phyloP scores from a whole-genome alignment of 2,888 invertebrate species.

The Lasioglossum oenotherae region DNA sequence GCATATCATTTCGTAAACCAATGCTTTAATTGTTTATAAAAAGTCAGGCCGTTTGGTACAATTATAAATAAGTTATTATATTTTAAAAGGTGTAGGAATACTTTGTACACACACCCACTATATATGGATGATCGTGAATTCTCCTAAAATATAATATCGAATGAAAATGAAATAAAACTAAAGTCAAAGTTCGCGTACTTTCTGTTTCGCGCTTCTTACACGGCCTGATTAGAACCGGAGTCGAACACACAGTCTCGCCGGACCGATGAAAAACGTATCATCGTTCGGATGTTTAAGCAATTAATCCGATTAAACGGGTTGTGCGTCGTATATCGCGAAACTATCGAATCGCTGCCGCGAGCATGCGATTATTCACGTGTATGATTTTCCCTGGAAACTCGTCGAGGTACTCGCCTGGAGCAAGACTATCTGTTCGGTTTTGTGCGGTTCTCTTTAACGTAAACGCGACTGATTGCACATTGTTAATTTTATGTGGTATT shows the following conservation, averaged over 20 bases:
- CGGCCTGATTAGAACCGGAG: background rate
- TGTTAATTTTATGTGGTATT: background rate
- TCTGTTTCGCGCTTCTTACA: background rate
- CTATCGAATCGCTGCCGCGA: background rate
- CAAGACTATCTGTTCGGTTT: background rate
- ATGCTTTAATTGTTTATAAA: no score
- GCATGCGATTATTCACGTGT: background rate
- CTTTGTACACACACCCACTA: no score
- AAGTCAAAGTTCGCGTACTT: background rate
- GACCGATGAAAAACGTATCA: background rate
- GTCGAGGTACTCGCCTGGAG: background rate
- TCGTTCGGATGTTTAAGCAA: background rate
- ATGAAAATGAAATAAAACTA: no score
- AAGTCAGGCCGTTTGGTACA: no score
- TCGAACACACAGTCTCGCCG: background rate
- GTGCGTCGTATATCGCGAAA: background rate
- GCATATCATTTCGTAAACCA: no score
- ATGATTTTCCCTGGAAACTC: background rate
- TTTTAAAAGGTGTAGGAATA: no score
- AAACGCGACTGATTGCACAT: background rate
- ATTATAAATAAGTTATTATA: no score
- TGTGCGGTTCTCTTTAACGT: background rate
- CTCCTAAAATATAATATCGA: no score
- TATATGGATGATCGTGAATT: no score
- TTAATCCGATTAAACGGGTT: slow-evolving; percentile 4